phyloP scores from a whole-genome alignment of 2,888 invertebrate genomes.

The Siphlonurus alternatus region DNA sequence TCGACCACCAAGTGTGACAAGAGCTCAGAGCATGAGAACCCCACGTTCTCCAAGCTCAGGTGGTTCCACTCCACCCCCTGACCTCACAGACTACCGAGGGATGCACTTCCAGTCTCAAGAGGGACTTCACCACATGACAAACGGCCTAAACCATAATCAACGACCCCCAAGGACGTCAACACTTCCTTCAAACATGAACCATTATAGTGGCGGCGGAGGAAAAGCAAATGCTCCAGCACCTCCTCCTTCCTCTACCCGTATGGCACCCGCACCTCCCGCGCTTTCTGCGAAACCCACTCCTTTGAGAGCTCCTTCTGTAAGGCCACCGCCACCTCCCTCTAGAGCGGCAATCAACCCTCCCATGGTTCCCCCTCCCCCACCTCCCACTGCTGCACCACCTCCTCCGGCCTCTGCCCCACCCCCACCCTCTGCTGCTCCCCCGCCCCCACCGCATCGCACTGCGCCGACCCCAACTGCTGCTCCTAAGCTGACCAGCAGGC shows the following conservation, averaged over 20 bases:
- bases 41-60: slow-evolving; percentile 41
- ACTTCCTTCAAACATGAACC: slow-evolving; percentile 20
- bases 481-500: slow-evolving; percentile 8
- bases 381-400: slow-evolving; percentile 15
- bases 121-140: slow-evolving; percentile 22
- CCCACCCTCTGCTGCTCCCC: slow-evolving; percentile 23
- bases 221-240: slow-evolving; percentile 15
- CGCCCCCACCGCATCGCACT: slow-evolving; percentile 24
- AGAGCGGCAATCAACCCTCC: slow-evolving; percentile 17
- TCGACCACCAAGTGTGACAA: slow-evolving; percentile 33
- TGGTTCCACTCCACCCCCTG: slow-evolving; percentile 10
- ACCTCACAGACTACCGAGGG: slow-evolving; percentile 9
- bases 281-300: slow-evolving; percentile 32
- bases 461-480: slow-evolving; percentile 25
- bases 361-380: slow-evolving; percentile 21
- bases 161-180: slow-evolving; percentile 18
- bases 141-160: neutral
- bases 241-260: slow-evolving; percentile 20
- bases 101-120: slow-evolving; percentile 31
- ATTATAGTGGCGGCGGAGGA: slow-evolving; percentile 10
- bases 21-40: slow-evolving; percentile 72
- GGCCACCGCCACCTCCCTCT: slow-evolving; percentile 39
- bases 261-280: slow-evolving; percentile 27
- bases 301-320: slow-evolving; percentile 36
- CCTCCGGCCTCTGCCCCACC: slow-evolving; percentile 21